Percentiles rank a stretch among this genome's conserved stretches.
Conservation (phyloP, 1,140 invertebrate genomes). For the Drosophila chauvacae region DNA sequence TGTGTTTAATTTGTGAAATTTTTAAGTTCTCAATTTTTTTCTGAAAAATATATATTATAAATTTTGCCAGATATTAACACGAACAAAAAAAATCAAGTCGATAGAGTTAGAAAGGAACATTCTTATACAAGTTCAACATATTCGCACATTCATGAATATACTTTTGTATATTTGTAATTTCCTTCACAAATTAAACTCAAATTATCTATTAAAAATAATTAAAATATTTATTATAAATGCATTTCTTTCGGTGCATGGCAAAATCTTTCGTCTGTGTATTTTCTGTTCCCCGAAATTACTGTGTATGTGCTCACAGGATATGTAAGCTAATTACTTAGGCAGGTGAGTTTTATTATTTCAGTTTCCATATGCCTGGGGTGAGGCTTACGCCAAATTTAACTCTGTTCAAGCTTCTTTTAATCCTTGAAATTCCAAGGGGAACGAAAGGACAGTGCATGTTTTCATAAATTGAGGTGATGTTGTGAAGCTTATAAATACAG, state of each 20-base stretch:
- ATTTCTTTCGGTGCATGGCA: neutral
- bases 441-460: neutral
- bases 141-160: too few species aligned
- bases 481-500: neutral
- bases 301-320: conserved; percentile 12
- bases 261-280: neutral
- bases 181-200: neutral
- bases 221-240: neutral
- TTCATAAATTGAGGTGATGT: neutral
- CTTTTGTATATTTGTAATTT: neutral
- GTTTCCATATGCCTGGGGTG: conserved; percentile 13
- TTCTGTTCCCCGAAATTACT: conserved; percentile 1
- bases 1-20: neutral
- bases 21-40: neutral
- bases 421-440: neutral
- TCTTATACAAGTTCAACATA: too few species aligned
- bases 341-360: conserved; percentile 40
- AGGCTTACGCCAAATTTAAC: conserved; percentile 23
- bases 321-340: conserved; percentile 47
- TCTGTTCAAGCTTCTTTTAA: neutral
- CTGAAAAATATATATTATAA: too few species aligned
- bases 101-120: too few species aligned
- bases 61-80: too few species aligned
- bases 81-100: too few species aligned
- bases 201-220: accelerated